These are phyloP conservation scores for Zele albiditarsus DNA, from an alignment of 2,888 invertebrate species.

Conservation along the genomic window DNA sequence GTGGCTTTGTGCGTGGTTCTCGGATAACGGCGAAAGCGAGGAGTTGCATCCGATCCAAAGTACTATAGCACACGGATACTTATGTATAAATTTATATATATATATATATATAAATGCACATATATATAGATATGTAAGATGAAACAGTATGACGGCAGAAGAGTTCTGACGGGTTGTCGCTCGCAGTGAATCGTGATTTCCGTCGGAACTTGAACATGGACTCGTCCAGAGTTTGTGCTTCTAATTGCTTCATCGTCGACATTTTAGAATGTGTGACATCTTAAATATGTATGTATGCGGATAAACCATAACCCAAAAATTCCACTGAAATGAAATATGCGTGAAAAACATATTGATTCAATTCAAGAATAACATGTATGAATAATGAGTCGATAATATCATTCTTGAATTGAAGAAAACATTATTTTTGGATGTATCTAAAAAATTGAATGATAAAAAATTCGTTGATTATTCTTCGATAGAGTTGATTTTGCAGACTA, in stretches of 20 bases:
- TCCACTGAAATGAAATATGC: too few species aligned
- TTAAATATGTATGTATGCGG: constrained; percentile 24
- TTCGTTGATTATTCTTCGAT: constrained; percentile 34
- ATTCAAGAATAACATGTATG: too few species aligned
- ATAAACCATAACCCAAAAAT: too few species aligned
- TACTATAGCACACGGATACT: background rate
- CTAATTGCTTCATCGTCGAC: constrained; percentile 61
- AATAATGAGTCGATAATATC: too few species aligned
- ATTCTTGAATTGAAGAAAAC: too few species aligned
- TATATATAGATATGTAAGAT: constrained; percentile 9
- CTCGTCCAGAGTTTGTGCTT: constrained; percentile 46
- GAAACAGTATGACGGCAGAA: constrained; percentile 41
- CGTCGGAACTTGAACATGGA: constrained; percentile 56
- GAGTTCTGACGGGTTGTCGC: constrained; percentile 52
- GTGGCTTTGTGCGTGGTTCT: constrained; percentile 57
- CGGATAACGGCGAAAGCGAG: constrained; percentile 20
- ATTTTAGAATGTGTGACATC: constrained; percentile 46
- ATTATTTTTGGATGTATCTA: too few species aligned
- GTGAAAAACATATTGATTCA: too few species aligned
- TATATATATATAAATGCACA: constrained; percentile 10
- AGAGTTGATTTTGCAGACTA: constrained; percentile 20
- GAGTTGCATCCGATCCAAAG: constrained; percentile 33
- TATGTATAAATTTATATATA: background rate
- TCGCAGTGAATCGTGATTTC: constrained; percentile 55
- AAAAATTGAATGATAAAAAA: background rate